Evolutionary conservation across 1,140 invertebrate species (phyloP).

Genomic region (Ptiloglossa arizonensis): DNA sequence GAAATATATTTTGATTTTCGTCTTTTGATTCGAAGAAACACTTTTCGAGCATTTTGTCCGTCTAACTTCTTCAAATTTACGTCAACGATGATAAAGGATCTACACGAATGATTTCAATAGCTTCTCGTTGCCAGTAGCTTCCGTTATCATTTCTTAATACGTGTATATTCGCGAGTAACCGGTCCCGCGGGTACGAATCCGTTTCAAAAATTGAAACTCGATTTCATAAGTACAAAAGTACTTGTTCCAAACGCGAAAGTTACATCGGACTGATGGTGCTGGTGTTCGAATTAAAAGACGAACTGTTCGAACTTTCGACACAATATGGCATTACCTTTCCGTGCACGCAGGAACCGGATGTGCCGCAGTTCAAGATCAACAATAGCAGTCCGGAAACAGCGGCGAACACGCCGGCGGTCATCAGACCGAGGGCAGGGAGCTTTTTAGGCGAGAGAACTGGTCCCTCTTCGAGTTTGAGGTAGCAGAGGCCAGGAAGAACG

Average conservation of each 20-base stretch:
- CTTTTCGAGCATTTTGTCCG: not conserved
- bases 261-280: not conserved
- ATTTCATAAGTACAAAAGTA: not conserved
- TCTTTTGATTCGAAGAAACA: not conserved
- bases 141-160: too few relatives aligned
- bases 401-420: constrained; percentile 88
- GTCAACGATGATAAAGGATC: too few relatives aligned
- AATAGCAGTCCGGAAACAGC: constrained; percentile 85
- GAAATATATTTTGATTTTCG: constrained; percentile 9
- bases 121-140: too few relatives aligned
- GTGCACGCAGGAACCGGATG: constrained; percentile 84
- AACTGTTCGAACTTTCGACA: constrained; percentile 32
- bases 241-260: not conserved
- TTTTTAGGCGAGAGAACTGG: constrained; percentile 87
- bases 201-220: not conserved
- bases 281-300: too few relatives aligned
- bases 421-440: constrained; percentile 87
- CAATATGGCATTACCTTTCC: constrained; percentile 86
- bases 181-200: not conserved
- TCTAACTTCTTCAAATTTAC: too few relatives aligned
- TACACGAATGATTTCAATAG: too few relatives aligned
- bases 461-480: constrained; percentile 89
- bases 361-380: constrained; percentile 81
- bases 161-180: not conserved
- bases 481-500: constrained; percentile 91